A percentile compares a stretch with the other conserved stretches of the same genome.
phyloP scores from a whole-genome alignment of 2,888 invertebrate genomes.

The Caenorhabditis doughertyi region DNA sequence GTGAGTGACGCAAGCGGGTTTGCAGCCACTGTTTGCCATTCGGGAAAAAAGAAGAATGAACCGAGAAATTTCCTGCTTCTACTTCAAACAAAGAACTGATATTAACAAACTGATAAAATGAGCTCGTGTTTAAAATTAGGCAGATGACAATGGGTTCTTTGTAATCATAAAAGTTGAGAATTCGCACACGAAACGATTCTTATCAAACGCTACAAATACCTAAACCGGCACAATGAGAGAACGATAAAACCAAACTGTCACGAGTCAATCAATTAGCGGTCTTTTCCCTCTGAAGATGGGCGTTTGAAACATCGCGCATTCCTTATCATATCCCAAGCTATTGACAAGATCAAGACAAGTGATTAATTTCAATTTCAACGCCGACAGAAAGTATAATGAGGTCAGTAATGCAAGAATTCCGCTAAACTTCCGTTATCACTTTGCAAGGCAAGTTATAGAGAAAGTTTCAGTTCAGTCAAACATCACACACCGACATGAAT shows the following conservation, averaged over 20 bases:
- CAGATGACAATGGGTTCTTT: no score
- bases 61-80: no score
- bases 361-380: background rate
- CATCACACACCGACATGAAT: conserved; percentile 14
- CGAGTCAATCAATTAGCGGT: conserved; percentile 13
- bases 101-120: no score
- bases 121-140: no score
- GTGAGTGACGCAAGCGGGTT: no score
- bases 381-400: background rate
- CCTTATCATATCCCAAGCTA: background rate
- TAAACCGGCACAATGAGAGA: background rate
- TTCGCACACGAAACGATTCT: background rate
- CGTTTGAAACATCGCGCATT: background rate
- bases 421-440: background rate
- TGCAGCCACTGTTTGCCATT: no score
- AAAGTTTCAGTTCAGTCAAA: background rate
- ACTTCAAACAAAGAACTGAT: no score
- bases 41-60: no score
- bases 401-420: background rate
- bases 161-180: background rate
- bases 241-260: background rate
- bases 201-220: background rate
- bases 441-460: background rate
- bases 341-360: background rate
- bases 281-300: background rate